phyloP scores from a whole-genome alignment of 2,888 invertebrate species.

The Meloe dianella region DNA sequence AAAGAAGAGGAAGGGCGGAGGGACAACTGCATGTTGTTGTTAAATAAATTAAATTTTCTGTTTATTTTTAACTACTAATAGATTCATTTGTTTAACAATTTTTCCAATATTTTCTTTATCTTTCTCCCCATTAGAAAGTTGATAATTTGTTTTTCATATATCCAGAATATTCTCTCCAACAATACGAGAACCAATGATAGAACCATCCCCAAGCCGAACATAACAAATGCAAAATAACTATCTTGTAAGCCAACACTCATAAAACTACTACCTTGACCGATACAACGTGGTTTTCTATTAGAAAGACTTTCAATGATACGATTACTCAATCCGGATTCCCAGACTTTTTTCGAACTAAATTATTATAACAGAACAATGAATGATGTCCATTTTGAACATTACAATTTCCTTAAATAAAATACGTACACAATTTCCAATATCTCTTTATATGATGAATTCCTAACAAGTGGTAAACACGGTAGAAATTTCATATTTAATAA shows the following conservation, averaged over 20 bases:
- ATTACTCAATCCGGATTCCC: constrained; percentile 60
- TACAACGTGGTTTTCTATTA: constrained; percentile 66
- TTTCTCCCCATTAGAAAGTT: not conserved
- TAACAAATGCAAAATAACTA: constrained; percentile 61
- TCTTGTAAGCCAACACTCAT: constrained; percentile 68
- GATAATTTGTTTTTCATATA: not conserved
- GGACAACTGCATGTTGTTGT: no score
- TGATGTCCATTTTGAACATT: not conserved
- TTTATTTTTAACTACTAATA: not conserved
- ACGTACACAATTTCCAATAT: constrained; percentile 44
- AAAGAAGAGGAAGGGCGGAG: no score
- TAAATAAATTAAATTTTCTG: no score
- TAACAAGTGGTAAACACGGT: constrained; percentile 68
- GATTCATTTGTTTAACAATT: not conserved
- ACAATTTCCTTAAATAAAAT: not conserved
- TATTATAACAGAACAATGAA: not conserved
- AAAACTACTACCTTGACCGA: constrained; percentile 65
- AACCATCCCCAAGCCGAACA: constrained; percentile 46
- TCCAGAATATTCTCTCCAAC: constrained; percentile 31
- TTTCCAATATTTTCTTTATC: not conserved
- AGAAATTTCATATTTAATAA: constrained; percentile 64
- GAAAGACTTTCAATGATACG: constrained; percentile 53
- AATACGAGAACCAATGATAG: constrained; percentile 41
- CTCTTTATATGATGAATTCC: constrained; percentile 67
- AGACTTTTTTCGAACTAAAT: constrained; percentile 48